These are phyloP conservation scores for Toxotes lorentzi DNA, from an alignment of 2,797 vertebrate genomes.

Conservation along the genomic window DNA sequence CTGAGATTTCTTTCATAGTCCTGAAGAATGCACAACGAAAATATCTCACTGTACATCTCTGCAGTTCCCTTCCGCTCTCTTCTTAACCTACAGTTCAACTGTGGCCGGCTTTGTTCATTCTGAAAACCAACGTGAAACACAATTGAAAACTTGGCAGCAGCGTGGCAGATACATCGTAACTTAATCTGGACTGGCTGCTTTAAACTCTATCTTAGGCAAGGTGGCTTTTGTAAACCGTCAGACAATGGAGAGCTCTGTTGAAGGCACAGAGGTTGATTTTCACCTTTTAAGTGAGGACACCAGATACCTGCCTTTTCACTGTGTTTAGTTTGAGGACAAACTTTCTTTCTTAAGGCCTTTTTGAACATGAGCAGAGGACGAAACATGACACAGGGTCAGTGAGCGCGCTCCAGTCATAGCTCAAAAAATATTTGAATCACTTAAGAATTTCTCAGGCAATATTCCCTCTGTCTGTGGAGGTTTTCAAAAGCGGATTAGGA, in stretches of 20 bases:
- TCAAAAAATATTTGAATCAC: constrained; percentile 11
- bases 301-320: constrained; percentile 77
- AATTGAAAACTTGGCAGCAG: constrained; percentile 70
- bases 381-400: constrained; percentile 57
- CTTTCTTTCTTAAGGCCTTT: constrained; percentile 71
- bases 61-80: constrained; percentile 60
- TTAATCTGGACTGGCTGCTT: constrained; percentile 65
- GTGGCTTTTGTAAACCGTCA: constrained; percentile 72
- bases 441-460: constrained; percentile 17
- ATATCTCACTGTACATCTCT: constrained; percentile 71
- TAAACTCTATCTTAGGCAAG: constrained; percentile 67
- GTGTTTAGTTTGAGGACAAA: constrained; percentile 76
- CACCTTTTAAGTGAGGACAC: constrained; percentile 81
- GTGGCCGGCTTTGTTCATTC: constrained; percentile 66
- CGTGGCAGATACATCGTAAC: constrained; percentile 63
- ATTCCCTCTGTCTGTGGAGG: neutral
- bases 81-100: constrained; percentile 65
- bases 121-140: constrained; percentile 67
- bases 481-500: constrained; percentile 25
- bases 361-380: constrained; percentile 56
- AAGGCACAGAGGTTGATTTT: constrained; percentile 75
- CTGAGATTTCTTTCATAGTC: constrained; percentile 64
- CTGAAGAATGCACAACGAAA: constrained; percentile 41
- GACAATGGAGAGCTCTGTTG: constrained; percentile 84
- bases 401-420: constrained; percentile 20